Base-by-base conservation (phyloP, 2,888 invertebrate species). In the Melinaea marsaeus region DNA sequence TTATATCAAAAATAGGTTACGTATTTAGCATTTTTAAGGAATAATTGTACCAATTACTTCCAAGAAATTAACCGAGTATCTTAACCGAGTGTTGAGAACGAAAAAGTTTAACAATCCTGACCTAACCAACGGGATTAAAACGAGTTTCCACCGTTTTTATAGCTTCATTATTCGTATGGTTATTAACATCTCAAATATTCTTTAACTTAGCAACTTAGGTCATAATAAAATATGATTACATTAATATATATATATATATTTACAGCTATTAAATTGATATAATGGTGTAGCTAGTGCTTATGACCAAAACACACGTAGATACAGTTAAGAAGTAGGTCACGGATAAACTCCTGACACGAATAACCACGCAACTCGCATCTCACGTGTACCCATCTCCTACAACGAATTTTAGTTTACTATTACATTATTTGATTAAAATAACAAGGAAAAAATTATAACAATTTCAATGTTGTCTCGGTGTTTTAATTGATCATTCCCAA, bases 311-410 rank as follows among this genome's bases (percentile, higher is more conserved):
- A 83, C 84, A 86, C 81, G 81, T 78, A 76, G 73, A 79, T 76
- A 77, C 74, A 75, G 85, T 74, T 71, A 68, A 78, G 70, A 89
- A 88, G 76, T 89, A 77, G 90, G 90, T 90, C 90, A 90, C 85
- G 88, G 90, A 86, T 88, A 85, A 77, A 81, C 84, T 85, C 85
- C 89, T 86, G 88, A 89, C 89, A 87, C 88, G 84, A 88, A 89
- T 88, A 88, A 83, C 85, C 83, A 79, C 81, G 84, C 83, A 81
- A 83, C 84, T 81, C 77, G 75, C 82, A 67, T 63, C 67, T 67
- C 87, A 84, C 86, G 87, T 85, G 86, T 80, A 51, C 51, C 32
- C 32, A 51, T 51, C 32, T 51, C 51, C 32, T 61, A 59, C 33
- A 22, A 32, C 51, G 51, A 51, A 51, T 22, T 32, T 51, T 51